Evolutionary conservation across 1,140 invertebrate genomes (phyloP).

Genomic region (Propsilocerus akamusi): DNA sequence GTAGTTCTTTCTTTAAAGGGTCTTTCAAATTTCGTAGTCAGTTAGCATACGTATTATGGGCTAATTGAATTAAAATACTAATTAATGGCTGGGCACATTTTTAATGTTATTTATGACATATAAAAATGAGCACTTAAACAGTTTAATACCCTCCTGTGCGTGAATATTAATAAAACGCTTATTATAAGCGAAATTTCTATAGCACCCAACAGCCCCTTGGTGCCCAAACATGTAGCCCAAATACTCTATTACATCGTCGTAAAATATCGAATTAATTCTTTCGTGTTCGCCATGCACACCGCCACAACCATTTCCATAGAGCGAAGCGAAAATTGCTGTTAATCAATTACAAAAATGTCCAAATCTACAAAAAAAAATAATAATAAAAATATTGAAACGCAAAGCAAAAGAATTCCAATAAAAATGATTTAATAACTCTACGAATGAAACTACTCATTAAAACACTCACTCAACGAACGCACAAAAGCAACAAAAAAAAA

Average conservation of each 20-base stretch:
- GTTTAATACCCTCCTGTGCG: neutral
- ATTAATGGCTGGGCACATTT: neutral
- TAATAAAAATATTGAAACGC: neutral
- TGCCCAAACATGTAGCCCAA: too few species aligned
- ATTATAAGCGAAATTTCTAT: neutral
- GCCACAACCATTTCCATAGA: too few species aligned
- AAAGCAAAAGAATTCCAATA: neutral
- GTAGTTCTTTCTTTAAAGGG: too few species aligned
- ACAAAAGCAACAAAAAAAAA: neutral
- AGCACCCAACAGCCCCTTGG: neutral
- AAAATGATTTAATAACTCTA: constrained; percentile 1
- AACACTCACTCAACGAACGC: neutral
- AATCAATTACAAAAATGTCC: constrained; percentile 2
- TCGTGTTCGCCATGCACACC: too few species aligned
- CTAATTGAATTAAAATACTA: constrained; percentile 2
- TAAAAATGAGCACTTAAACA: neutral
- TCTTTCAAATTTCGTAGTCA: neutral
- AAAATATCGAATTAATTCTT: too few species aligned
- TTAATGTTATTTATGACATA: neutral
- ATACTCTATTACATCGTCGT: too few species aligned
- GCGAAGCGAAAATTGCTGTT: neutral
- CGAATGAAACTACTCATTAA: neutral
- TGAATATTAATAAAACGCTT: neutral
- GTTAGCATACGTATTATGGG: neutral
- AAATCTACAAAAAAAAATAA: neutral